Evolutionary conservation across 2,797 vertebrate species (phyloP).

Genomic region (Hoplostethus atlanticus): DNA sequence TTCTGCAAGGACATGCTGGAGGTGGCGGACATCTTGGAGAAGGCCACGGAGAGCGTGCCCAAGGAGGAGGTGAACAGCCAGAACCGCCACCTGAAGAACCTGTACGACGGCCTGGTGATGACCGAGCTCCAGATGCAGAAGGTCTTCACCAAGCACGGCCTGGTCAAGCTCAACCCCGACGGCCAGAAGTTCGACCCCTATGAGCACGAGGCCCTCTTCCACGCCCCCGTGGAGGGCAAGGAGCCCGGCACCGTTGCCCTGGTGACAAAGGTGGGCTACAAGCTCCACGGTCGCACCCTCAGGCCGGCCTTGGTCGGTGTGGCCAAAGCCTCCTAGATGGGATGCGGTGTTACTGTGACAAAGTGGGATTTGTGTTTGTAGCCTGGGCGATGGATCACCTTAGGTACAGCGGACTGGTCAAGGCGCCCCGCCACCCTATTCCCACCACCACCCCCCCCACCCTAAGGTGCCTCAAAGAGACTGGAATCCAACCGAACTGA

Average conservation of each 20-base stretch:
- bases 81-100: slow-evolving; percentile 95
- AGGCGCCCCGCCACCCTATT: slow-evolving; percentile 3
- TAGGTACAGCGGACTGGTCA: slow-evolving; percentile 28
- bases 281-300: slow-evolving; percentile 94
- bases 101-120: slow-evolving; percentile 95
- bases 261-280: slow-evolving; percentile 97
- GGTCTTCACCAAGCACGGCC: slow-evolving; percentile 94
- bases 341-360: not conserved
- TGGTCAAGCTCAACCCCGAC: slow-evolving; percentile 90
- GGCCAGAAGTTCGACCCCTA: slow-evolving; percentile 97
- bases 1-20: slow-evolving; percentile 98
- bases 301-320: slow-evolving; percentile 96
- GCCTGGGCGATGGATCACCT: slow-evolving; percentile 37
- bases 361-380: slow-evolving; percentile 31
- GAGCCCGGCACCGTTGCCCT: slow-evolving; percentile 92
- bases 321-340: slow-evolving; percentile 88
- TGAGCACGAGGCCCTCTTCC: slow-evolving; percentile 96
- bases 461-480: slow-evolving; percentile 48
- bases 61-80: slow-evolving; percentile 90
- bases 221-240: slow-evolving; percentile 89
- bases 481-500: slow-evolving; percentile 34
- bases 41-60: slow-evolving; percentile 94
- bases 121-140: slow-evolving; percentile 95
- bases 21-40: slow-evolving; percentile 96
- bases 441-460: slow-evolving; percentile 7